Conservation (phyloP, 1,140 invertebrate species). For the Orius insidiosus region DNA sequence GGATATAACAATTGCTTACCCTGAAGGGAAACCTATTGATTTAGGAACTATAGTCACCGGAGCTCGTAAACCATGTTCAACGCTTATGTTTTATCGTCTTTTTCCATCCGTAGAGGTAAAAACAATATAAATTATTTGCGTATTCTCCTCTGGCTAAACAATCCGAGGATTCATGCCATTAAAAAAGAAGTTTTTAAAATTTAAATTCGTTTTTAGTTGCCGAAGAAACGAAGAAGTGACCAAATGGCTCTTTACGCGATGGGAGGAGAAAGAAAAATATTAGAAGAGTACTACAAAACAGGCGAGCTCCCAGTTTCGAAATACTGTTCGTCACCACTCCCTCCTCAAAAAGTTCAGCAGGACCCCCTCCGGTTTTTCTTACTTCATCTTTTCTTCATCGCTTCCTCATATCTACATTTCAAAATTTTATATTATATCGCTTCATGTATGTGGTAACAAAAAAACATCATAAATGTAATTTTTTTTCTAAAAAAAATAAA, state of each 20-base stretch:
- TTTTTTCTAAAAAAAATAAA: too few relatives aligned
- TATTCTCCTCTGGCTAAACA: not conserved
- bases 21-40: constrained; percentile 60
- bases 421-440: constrained; percentile 24
- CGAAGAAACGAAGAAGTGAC: constrained; percentile 53
- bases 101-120: constrained; percentile 46
- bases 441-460: too few relatives aligned
- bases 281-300: constrained; percentile 64
- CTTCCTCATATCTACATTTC: constrained; percentile 54
- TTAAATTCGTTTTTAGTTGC: constrained; percentile 38
- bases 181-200: not conserved
- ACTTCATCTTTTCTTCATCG: constrained; percentile 58
- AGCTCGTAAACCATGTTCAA: constrained; percentile 47
- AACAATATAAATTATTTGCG: not conserved
- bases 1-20: constrained; percentile 86
- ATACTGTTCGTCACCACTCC: constrained; percentile 29
- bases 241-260: constrained; percentile 64
- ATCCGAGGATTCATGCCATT: too few relatives aligned
- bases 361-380: constrained; percentile 54
- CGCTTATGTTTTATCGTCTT: constrained; percentile 59
- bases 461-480: too few relatives aligned
- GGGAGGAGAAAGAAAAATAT: constrained; percentile 65
- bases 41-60: constrained; percentile 58
- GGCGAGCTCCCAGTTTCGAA: constrained; percentile 36
- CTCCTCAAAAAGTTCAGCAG: constrained; percentile 36